phyloP scores from a whole-genome alignment of 2,888 invertebrate species.

The Cheilosia vernalis region DNA sequence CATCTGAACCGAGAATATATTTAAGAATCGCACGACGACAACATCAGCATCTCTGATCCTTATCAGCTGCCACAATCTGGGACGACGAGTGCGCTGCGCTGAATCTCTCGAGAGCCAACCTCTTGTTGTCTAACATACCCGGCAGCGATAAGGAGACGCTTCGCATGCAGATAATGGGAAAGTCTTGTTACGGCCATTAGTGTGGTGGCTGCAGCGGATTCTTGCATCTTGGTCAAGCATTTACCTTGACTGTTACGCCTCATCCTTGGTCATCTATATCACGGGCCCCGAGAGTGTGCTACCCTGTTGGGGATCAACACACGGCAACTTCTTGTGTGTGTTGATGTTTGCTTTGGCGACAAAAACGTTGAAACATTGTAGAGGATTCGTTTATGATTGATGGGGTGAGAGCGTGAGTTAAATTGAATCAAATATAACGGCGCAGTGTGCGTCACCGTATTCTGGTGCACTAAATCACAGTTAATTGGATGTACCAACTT shows the following conservation, averaged over 20 bases:
- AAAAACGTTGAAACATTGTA: constrained; percentile 58
- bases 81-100: constrained; percentile 42
- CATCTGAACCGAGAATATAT: constrained; percentile 26
- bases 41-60: constrained; percentile 38
- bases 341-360: constrained; percentile 52
- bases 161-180: constrained; percentile 74
- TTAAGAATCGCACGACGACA: constrained; percentile 32
- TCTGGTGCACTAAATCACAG: constrained; percentile 7
- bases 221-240: constrained; percentile 36
- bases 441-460: background rate
- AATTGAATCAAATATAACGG: constrained; percentile 57
- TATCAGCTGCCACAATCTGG: constrained; percentile 64
- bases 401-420: constrained; percentile 28
- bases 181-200: constrained; percentile 74
- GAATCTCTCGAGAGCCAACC: constrained; percentile 38
- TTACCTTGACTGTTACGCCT: background rate
- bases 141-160: constrained; percentile 73
- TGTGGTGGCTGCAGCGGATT: constrained; percentile 51
- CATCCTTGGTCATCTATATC: too few relatives aligned
- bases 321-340: background rate
- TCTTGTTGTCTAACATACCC: constrained; percentile 74
- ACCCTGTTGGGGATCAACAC: background rate
- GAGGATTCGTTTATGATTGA: constrained; percentile 46
- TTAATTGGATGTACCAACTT: background rate
- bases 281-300: background rate